Evolutionary conservation across 2,888 invertebrate genomes (phyloP).

Genomic region (Nephrocerus scutellatus): DNA sequence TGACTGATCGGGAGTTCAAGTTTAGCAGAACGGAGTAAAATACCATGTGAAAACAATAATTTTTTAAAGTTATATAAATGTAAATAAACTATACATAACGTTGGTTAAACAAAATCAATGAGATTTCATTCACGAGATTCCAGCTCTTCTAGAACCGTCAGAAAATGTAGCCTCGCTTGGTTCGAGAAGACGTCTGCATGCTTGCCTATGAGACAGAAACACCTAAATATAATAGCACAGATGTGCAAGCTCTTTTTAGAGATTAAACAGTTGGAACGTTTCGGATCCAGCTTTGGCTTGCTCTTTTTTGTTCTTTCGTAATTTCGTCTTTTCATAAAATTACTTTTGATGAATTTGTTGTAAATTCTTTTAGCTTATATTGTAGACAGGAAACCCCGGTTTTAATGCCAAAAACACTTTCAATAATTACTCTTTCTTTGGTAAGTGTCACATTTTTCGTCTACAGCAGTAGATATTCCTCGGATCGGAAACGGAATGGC

Average conservation of each 20-base stretch:
- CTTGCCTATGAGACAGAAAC: too few relatives aligned
- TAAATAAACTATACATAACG: neutral
- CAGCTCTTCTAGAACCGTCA: constrained; percentile 1
- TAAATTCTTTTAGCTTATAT: neutral
- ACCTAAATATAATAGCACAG: too few relatives aligned
- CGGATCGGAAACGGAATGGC: too few relatives aligned
- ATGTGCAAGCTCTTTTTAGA: too few relatives aligned
- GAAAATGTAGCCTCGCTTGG: neutral
- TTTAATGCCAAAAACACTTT: too few relatives aligned
- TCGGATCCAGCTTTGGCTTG: too few relatives aligned
- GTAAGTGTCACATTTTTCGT: too few relatives aligned
- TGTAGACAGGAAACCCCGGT: constrained; percentile 1
- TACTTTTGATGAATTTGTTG: constrained; percentile 1
- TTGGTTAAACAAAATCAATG: constrained; percentile 1
- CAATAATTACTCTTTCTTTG: too few relatives aligned
- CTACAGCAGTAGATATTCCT: too few relatives aligned
- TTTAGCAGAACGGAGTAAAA: constrained; percentile 1
- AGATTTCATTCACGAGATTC: neutral
- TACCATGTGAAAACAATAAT: neutral
- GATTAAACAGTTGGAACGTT: too few relatives aligned
- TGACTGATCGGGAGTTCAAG: constrained; percentile 1
- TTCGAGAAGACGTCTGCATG: too few relatives aligned
- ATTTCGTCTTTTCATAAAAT: constrained; percentile 1
- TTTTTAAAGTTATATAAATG: constrained; percentile 1
- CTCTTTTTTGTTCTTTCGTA: neutral